phyloP scores from a whole-genome alignment of 2,113 vertebrate genomes.

The Gallinago paraguaiae region DNA sequence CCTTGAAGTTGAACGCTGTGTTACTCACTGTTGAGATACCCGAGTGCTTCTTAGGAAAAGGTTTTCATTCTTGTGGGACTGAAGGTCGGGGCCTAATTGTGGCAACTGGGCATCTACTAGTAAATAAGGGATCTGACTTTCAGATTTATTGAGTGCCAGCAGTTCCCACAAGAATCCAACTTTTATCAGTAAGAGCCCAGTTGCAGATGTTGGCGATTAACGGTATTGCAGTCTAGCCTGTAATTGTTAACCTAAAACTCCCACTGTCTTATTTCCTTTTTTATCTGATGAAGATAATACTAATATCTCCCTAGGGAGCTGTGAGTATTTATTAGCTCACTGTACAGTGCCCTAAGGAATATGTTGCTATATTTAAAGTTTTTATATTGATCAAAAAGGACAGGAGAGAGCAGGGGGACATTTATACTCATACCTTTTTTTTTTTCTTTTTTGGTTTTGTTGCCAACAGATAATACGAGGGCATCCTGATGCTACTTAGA shows the following conservation, averaged over 20 bases:
- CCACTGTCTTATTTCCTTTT: neutral
- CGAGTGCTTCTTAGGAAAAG: neutral
- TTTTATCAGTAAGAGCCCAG: neutral
- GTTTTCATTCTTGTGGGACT: neutral
- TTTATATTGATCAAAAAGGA: neutral
- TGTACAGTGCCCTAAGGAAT: neutral
- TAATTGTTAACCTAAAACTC: neutral
- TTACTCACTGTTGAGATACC: neutral
- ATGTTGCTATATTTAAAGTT: neutral
- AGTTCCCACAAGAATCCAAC: neutral
- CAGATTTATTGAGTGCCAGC: neutral
- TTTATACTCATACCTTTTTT: neutral
- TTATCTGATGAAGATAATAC: neutral
- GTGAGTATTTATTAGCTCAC: neutral
- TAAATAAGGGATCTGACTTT: neutral
- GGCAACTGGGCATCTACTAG: neutral
- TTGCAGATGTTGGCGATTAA: neutral
- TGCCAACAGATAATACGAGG: conserved; percentile 70
- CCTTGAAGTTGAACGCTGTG: neutral
- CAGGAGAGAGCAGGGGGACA: neutral
- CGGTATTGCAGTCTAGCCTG: neutral
- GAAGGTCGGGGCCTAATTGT: neutral
- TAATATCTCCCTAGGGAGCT: neutral
- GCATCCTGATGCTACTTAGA: conserved; percentile 74
- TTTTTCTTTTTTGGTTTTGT: conserved; percentile 5